Evolutionary conservation across 1,140 invertebrate genomes (phyloP), one percentile per base, ranked within the genome.

Genomic region (Cephus cinctus): DNA sequence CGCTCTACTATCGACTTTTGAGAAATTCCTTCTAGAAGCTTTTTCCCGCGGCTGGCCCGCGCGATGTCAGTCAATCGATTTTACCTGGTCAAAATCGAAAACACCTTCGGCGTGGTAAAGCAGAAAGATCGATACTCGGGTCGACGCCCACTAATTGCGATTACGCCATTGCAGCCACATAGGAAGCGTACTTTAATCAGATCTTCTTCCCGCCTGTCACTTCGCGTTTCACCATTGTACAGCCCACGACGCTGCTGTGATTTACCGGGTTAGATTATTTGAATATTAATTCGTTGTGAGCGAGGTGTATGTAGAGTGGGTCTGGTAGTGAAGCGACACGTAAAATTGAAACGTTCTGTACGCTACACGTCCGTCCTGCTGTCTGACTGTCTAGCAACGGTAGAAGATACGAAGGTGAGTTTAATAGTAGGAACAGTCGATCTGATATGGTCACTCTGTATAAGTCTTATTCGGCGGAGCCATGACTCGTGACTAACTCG

Each of bases 231-330:
- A 8, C 47, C 47, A 49, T 45, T 57, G 36, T 38, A 50, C 44
- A 42, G 22, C 35, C 44, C 40, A 39, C 19, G 18, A 46, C 19
- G 48, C 19, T 30, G 41, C 25, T 36, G 38, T 46, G 51, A 61
- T 56, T 53, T 54, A 54, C 52, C 25, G 52, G 36, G 44, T 52
- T 18, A 53, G 51, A 64, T 62, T 48, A 52, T 54, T 61, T 36
- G 65, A 56, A 66, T 67, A 67, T 67, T 67, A 66, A 67, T 66
- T 67, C 51, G 43, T n/a, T n/a, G n/a, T n/a, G n/a, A n/a, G n/a
- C n/a, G n/a, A n/a, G n/a, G n/a, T n/a, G n/a, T n/a, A n/a, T n/a
- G n/a, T n/a, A n/a, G n/a, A n/a, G n/a, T n/a, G n/a, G n/a, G n/a
- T n/a, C n/a, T n/a, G n/a, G n/a, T n/a, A n/a, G n/a, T n/a, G n/a